Conservation (phyloP, 2,797 vertebrate species). For the Hoplostethus atlanticus region DNA sequence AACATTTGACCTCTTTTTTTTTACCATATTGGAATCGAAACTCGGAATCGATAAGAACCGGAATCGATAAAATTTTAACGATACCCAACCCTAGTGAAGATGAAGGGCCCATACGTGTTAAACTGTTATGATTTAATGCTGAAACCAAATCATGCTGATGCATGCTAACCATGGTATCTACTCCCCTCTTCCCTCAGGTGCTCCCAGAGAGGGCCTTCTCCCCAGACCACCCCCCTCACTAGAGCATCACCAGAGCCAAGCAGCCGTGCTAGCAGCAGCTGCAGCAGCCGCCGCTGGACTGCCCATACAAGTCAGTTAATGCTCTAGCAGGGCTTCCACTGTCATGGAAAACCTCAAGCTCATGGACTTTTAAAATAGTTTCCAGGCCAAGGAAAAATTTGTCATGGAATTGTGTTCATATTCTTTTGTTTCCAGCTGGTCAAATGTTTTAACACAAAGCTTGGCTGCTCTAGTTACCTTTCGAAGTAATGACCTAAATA, state of each 20-base stretch:
- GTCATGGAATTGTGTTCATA: background rate
- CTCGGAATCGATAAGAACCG: no score
- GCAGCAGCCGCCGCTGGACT: constrained; percentile 85
- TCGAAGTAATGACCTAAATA: no score
- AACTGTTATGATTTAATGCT: background rate
- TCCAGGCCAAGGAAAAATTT: no score
- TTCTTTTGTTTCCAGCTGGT: background rate
- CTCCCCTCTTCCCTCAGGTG: constrained; percentile 51
- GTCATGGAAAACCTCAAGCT: background rate
- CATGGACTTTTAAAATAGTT: background rate
- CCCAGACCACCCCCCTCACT: constrained; percentile 78
- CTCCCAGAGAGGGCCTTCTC: constrained; percentile 77
- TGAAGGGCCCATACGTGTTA: background rate
- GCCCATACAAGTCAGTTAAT: constrained; percentile 79
- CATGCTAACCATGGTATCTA: background rate
- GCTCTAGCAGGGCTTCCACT: background rate
- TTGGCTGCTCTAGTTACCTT: no score
- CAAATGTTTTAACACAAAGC: no score
- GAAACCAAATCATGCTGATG: background rate
- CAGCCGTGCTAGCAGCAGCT: constrained; percentile 85
- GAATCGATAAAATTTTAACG: no score
- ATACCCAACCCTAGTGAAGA: no score
- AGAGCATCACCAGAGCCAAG: constrained; percentile 88
- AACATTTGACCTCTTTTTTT: no score
- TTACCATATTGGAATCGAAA: no score